phyloP scores from a whole-genome alignment of 2,888 invertebrate genomes.

The Eupithecia inturbata region DNA sequence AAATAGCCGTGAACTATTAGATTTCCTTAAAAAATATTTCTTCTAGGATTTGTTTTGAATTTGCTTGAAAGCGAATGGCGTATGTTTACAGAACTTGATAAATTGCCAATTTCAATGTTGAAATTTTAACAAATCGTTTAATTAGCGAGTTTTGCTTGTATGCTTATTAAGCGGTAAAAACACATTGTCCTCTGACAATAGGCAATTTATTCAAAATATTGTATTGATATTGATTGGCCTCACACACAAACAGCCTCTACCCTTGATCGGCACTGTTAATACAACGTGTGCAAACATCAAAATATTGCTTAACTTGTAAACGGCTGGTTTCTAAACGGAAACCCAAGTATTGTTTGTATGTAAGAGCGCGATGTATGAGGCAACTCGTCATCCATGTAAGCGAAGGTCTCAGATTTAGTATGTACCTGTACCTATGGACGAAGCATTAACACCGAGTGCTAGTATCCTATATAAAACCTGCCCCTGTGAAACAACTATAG shows the following conservation, averaged over 20 bases:
- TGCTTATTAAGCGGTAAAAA: constrained; percentile 18
- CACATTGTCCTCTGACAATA: constrained; percentile 37
- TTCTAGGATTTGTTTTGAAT: not conserved
- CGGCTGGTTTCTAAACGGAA: constrained; percentile 75
- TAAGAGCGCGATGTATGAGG: constrained; percentile 55
- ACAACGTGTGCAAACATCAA: constrained; percentile 54
- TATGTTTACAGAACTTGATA: not conserved
- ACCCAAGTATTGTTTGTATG: constrained; percentile 64
- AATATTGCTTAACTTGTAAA: constrained; percentile 65
- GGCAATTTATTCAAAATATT: constrained; percentile 43
- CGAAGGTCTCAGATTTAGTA: constrained; percentile 64
- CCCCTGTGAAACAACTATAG: constrained; percentile 31
- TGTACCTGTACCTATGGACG: constrained; percentile 49
- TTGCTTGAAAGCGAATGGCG: not conserved
- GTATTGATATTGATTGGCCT: constrained; percentile 48
- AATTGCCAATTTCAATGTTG: not conserved
- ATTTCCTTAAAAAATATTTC: not conserved
- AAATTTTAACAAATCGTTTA: constrained; percentile 6
- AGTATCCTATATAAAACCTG: constrained; percentile 30
- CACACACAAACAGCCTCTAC: constrained; percentile 45
- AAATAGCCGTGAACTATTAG: not conserved
- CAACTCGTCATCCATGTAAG: constrained; percentile 73
- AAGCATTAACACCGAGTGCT: constrained; percentile 48
- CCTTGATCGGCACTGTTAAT: constrained; percentile 51
- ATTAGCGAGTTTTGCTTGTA: constrained; percentile 10